phyloP scores from a whole-genome alignment of 2,888 invertebrate genomes.

The Dynastes hyllus region DNA sequence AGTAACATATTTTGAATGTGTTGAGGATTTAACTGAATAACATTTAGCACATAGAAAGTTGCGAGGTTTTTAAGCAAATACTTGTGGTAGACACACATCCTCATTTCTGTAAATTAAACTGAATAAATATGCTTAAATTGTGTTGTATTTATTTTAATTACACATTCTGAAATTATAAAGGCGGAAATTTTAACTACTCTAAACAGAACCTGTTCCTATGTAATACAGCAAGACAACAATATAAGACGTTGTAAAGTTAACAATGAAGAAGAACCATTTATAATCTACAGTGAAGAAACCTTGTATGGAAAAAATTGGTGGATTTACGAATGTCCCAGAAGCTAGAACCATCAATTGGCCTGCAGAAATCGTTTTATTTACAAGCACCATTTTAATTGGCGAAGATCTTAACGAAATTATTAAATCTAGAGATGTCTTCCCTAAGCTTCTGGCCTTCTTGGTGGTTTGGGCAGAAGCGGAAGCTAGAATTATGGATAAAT shows the following conservation, averaged over 20 bases:
- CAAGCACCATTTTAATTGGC: background rate
- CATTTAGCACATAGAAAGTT: too few relatives aligned
- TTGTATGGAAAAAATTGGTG: constrained; percentile 16
- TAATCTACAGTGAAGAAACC: constrained; percentile 14
- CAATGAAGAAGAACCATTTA: constrained; percentile 25
- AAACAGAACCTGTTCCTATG: background rate
- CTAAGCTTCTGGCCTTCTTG: constrained; percentile 16
- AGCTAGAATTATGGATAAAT: background rate
- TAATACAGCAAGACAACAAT: background rate
- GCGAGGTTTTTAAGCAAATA: too few relatives aligned
- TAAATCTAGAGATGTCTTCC: background rate
- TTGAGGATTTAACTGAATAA: too few relatives aligned
- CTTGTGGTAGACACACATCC: too few relatives aligned
- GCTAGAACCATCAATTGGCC: background rate
- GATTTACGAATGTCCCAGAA: background rate
- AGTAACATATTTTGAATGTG: too few relatives aligned
- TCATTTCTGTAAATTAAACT: too few relatives aligned
- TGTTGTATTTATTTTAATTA: too few relatives aligned
- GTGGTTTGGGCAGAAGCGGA: background rate
- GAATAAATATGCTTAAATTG: too few relatives aligned
- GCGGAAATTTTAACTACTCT: too few relatives aligned
- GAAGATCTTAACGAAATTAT: background rate
- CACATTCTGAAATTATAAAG: too few relatives aligned
- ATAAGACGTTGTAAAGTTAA: constrained; percentile 8
- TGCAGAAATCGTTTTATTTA: background rate